A percentile compares a stretch with the other conserved stretches of the same genome.
phyloP scores from a whole-genome alignment of 2,113 vertebrate species.

The Strix uralensis region DNA sequence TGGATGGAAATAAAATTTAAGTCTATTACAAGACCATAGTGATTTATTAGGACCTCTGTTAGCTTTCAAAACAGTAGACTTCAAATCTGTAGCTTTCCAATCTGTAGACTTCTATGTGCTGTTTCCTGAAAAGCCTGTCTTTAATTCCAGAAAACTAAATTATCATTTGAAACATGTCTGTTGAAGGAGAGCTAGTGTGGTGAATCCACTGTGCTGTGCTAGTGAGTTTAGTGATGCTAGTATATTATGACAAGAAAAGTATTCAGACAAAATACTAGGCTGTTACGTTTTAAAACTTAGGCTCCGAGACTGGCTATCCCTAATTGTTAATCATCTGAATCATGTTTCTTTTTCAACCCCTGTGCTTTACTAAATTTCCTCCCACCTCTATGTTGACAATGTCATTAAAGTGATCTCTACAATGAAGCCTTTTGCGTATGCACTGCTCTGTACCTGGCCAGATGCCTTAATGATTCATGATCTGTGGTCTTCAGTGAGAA shows the following conservation, averaged over 20 bases:
- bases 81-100: background rate
- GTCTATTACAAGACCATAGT: background rate
- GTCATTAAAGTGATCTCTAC: background rate
- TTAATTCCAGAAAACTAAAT: background rate
- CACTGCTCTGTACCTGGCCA: background rate
- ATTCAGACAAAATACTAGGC: background rate
- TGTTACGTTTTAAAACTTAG: background rate
- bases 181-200: background rate
- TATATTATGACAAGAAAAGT: background rate
- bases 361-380: background rate
- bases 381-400: background rate
- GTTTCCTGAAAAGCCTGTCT: background rate
- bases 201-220: background rate
- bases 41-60: background rate
- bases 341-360: background rate
- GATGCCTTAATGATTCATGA: background rate
- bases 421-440: background rate
- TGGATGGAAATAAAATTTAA: background rate
- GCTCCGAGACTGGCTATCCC: background rate
- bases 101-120: background rate
- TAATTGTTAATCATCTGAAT: background rate
- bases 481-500: background rate
- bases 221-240: background rate
- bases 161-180: background rate
- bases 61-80: background rate